Evolutionary conservation across 1,140 invertebrate species (phyloP), one percentile per base, ranked within the genome.

Genomic region (Antheraea pernyi): DNA sequence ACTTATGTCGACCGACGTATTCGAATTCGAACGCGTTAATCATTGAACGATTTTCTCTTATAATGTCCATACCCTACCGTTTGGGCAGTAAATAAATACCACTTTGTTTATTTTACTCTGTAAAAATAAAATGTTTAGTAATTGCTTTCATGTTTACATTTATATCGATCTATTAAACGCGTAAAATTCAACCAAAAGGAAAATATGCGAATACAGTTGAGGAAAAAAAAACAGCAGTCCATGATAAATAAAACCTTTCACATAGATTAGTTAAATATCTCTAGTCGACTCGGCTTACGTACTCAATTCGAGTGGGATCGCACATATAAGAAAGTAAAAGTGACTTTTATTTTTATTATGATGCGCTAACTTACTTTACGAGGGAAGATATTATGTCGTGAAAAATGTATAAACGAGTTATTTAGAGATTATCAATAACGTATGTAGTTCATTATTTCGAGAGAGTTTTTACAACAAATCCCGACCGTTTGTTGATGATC

Each of bases 291-390:
- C 46, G 46, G 2, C 46, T 13, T 53, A 53, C 46, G 46, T 6
- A 16, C 46, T 53, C 16, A 9, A 53, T 53, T 53, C 46, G 13
- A 53, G 46, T 53, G 46, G 46, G 46, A 53, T 53, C 46, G 13
- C 46, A 16, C 46, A 53, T 53, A 11, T 53, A 53, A 53, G 46
- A 53, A 53, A 1, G 16, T 53, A 53, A 53, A 53, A 13, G 16
- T 53, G 11, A 53, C 11, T 53, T 53, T 53, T 53, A 53, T 53
- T 53, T 53, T 53, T 53, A 53, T 53, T 53, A 53, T 53, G 16
- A 16, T 6, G 6, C 6, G 16, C 46, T 7, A 53, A 53, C 9
- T 53, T 53, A 53, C 11, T 16, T 53, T 53, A 5, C 46, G 46
- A 53, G 46, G 46, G 46, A 53, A 16, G 46, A 53, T 16, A 53